These are phyloP conservation scores for Steinernema khuongi DNA, from an alignment of 1,140 invertebrate genomes.

Conservation along the genomic window DNA sequence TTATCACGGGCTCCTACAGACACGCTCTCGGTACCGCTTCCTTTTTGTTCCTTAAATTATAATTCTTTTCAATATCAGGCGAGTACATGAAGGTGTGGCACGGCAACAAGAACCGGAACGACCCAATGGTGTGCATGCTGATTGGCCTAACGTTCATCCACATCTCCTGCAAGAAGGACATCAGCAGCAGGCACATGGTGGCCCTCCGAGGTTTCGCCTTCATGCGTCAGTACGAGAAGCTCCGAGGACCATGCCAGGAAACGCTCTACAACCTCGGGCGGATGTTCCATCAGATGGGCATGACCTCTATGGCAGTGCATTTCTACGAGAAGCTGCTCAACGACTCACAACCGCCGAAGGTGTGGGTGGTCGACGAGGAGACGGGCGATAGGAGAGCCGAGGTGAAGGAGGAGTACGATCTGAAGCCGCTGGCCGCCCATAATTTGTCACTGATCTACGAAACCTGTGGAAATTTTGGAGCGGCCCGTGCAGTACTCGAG, in stretches of 20 bases:
- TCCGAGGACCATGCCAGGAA: constrained; percentile 44
- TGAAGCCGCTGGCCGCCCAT: constrained; percentile 57
- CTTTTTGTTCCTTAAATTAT: neutral
- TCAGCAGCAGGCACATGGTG: constrained; percentile 50
- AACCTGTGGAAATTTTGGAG: constrained; percentile 55
- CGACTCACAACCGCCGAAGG: constrained; percentile 29
- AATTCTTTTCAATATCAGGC: constrained; percentile 36
- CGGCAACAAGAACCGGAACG: constrained; percentile 32
- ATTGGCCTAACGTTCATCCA: constrained; percentile 55
- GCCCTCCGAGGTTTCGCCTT: constrained; percentile 48
- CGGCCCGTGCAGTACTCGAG: constrained; percentile 58
- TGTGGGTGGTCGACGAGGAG: constrained; percentile 33
- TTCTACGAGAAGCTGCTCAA: constrained; percentile 52
- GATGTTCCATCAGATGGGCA: constrained; percentile 54
- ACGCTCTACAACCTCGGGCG: constrained; percentile 52
- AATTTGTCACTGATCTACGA: constrained; percentile 62
- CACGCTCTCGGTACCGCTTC: constrained; percentile 50
- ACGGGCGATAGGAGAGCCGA: constrained; percentile 32
- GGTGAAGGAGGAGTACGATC: constrained; percentile 41
- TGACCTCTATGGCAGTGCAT: constrained; percentile 46
- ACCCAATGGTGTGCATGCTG: constrained; percentile 49
- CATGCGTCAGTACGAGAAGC: constrained; percentile 46
- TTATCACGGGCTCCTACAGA: constrained; percentile 55
- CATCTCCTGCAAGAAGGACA: constrained; percentile 58
- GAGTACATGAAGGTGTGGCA: constrained; percentile 50